phyloP scores from a whole-genome alignment of 2,797 vertebrate species.

The Lacerta agilis region DNA sequence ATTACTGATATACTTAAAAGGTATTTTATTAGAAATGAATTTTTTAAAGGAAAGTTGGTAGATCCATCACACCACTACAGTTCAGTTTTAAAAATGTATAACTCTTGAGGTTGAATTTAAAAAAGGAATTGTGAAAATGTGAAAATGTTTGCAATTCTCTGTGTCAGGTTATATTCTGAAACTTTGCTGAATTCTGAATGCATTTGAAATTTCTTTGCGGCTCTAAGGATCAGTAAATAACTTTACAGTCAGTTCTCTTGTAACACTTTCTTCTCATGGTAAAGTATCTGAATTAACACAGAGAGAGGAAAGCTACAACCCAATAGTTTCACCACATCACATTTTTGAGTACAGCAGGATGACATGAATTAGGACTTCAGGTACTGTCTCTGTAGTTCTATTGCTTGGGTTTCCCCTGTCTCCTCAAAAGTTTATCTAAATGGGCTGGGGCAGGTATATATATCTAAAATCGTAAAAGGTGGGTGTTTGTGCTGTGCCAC shows the following conservation, averaged over 20 bases:
- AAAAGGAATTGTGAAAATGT: background rate
- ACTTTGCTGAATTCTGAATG: background rate
- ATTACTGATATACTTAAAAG: background rate
- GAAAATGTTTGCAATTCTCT: background rate
- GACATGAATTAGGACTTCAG: background rate
- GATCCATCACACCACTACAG: too few relatives aligned
- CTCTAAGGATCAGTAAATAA: background rate
- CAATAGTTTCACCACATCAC: too few relatives aligned
- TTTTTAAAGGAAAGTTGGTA: too few relatives aligned
- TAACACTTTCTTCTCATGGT: background rate
- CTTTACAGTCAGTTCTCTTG: background rate
- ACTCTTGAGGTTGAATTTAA: background rate
- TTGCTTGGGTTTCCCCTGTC: too few relatives aligned
- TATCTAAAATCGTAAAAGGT: too few relatives aligned
- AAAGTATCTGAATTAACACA: background rate
- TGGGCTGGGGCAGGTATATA: too few relatives aligned
- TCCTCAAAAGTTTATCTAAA: too few relatives aligned
- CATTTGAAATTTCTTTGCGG: background rate
- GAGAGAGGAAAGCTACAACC: background rate
- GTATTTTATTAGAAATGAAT: too few relatives aligned
- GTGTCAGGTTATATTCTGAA: background rate
- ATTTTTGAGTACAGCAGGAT: background rate
- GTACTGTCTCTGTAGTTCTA: background rate
- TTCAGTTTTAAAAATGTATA: too few relatives aligned
- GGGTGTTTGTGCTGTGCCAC: too few relatives aligned